Evolutionary conservation across 2,888 invertebrate species (phyloP).

Genomic region (Atrina japonica): DNA sequence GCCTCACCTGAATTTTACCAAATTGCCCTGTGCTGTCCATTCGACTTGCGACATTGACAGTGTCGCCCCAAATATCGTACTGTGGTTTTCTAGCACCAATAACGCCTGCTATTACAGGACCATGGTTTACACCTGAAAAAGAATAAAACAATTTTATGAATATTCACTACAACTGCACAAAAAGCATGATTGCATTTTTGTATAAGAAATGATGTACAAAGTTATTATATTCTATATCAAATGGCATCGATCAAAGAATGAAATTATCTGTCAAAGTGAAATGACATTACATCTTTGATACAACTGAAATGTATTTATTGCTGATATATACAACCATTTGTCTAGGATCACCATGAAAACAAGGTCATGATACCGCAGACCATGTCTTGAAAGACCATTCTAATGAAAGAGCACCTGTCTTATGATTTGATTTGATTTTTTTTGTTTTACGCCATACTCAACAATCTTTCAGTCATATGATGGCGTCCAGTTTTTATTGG

Average conservation of each 20-base stretch:
- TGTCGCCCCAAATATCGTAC: constrained; percentile 98
- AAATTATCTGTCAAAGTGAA: too few relatives aligned
- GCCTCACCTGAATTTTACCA: constrained; percentile 92
- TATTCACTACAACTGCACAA: background rate
- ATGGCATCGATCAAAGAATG: background rate
- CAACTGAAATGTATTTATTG: too few relatives aligned
- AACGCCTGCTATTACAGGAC: constrained; percentile 95
- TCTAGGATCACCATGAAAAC: too few relatives aligned
- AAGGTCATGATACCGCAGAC: too few relatives aligned
- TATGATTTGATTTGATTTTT: too few relatives aligned
- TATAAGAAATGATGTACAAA: background rate
- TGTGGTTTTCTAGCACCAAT: constrained; percentile 97
- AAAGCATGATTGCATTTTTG: background rate
- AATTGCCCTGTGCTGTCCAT: constrained; percentile 97
- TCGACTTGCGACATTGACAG: constrained; percentile 97
- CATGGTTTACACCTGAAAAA: constrained; percentile 91
- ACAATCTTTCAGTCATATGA: too few relatives aligned
- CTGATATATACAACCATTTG: too few relatives aligned
- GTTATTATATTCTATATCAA: background rate
- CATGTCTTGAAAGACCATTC: too few relatives aligned
- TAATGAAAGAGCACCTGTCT: too few relatives aligned
- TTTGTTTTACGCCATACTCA: too few relatives aligned
- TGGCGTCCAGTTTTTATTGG: too few relatives aligned
- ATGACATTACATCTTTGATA: too few relatives aligned
- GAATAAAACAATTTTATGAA: background rate